Percentiles rank a stretch among this genome's conserved stretches.
phyloP scores from a whole-genome alignment of 2,797 vertebrate species.

The Gastrophryne carolinensis region DNA sequence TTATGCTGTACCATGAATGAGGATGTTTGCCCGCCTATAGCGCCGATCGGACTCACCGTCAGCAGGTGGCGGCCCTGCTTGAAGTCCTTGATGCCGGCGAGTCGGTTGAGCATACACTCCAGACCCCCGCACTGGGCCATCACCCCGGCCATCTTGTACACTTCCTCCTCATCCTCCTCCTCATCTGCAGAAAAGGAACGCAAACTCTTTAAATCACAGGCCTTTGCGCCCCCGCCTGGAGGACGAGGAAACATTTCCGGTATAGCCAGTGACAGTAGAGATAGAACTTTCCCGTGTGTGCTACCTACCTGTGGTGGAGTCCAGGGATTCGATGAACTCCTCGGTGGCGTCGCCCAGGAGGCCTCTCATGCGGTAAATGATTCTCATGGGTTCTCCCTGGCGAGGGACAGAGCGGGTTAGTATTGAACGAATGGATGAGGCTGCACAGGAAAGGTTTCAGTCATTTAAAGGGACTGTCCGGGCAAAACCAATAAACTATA shows the following conservation, averaged over 20 bases:
- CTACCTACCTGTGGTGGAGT: conserved; percentile 90
- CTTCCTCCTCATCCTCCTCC: conserved; percentile 97
- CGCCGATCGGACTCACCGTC: conserved; percentile 77
- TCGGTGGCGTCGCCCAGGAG: conserved; percentile 95
- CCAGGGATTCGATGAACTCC: conserved; percentile 96
- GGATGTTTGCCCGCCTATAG: no score
- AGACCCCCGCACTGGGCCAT: conserved; percentile 97
- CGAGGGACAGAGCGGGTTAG: not conserved
- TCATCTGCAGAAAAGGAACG: conserved; percentile 77
- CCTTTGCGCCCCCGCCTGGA: not conserved
- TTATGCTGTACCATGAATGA: no score
- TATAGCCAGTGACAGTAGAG: not conserved
- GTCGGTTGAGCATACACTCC: conserved; percentile 94
- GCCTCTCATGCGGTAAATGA: conserved; percentile 97
- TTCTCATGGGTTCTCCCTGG: conserved; percentile 98
- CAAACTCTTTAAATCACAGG: not conserved
- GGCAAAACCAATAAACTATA: no score
- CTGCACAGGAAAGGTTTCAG: no score
- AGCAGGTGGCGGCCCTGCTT: conserved; percentile 96
- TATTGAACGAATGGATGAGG: not conserved
- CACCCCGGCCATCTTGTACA: conserved; percentile 98
- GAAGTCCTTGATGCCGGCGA: conserved; percentile 96
- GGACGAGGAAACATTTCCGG: not conserved
- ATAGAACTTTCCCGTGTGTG: not conserved
- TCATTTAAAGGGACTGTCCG: no score